Evolutionary conservation across 1,140 invertebrate species (phyloP), one percentile per base, ranked within the genome.

Genomic region (Polypedilum vanderplanki): DNA sequence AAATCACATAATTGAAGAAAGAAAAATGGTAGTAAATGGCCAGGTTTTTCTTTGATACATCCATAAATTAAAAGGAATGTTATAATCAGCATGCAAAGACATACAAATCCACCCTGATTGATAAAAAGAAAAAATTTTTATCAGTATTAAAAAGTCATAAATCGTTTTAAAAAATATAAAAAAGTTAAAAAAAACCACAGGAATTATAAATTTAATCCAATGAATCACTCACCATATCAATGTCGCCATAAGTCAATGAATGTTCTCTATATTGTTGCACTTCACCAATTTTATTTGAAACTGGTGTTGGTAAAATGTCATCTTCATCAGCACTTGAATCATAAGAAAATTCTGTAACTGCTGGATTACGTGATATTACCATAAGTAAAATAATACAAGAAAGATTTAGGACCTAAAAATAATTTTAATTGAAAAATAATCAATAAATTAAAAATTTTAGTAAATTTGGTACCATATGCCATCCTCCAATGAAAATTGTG

Each of bases 1-100:
- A 95, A 95, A 83, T 95, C 92, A 82, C 95, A 94, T 57, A 95
- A 87, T 85, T 94, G 92, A 1, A 95, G 85, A 78, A 92, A 93
- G 85, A 95, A 95, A 84, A 94, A 95, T 3, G 93, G 93, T 83
- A 95, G 86, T 73, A 96, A 82, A 81, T 93, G 92, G 0, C 89
- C 89, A 0, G 93, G 91, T 79, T 91, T 91, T 64, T 90, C 91
- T 81, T 92, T 88, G 17, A 91, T 86, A 7, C 91, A 90, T 76
- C 93, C 93, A 83, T 93, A 94, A 24, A 94, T 88, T 86, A 95
- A 87, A 82, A 93, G 86, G 41, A 93, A 81, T 4, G 91, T 92
- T 73, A 94, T 92, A 40, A 89, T 86, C 79, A 94, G 86, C 74
- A 90, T 92, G 80, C 90, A 91, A 75, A 93, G 86, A 76, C 90